A percentile compares a stretch with the other conserved stretches of the same genome.
phyloP scores from a whole-genome alignment of 2,797 vertebrate genomes.

The Macroramphosus scolopax region DNA sequence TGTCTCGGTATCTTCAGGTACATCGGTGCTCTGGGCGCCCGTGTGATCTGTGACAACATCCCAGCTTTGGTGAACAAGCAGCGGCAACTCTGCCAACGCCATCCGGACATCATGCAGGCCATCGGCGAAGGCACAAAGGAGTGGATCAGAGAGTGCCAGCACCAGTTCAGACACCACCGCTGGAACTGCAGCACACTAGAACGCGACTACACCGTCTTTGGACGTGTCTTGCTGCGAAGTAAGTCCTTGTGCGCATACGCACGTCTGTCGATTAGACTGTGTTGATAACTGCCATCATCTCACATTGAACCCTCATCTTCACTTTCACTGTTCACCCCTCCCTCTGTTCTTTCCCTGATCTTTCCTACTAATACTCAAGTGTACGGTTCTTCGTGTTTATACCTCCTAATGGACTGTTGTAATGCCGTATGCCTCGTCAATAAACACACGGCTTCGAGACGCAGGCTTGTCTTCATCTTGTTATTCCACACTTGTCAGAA shows the following conservation, averaged over 20 bases:
- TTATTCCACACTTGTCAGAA: slow-evolving; percentile 45
- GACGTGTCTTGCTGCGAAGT: slow-evolving; percentile 93
- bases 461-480: slow-evolving; percentile 36
- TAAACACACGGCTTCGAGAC: slow-evolving; percentile 59
- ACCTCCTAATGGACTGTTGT: slow-evolving; percentile 63
- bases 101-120: slow-evolving; percentile 97
- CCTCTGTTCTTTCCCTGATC: slow-evolving; percentile 28
- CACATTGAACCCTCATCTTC: slow-evolving; percentile 5
- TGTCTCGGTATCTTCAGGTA: slow-evolving; percentile 81
- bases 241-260: slow-evolving; percentile 65
- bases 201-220: slow-evolving; percentile 95
- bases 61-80: slow-evolving; percentile 96
- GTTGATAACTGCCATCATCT: not conserved
- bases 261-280: not conserved
- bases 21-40: slow-evolving; percentile 91
- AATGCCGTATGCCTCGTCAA: slow-evolving; percentile 51
- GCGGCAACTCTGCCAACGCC: slow-evolving; percentile 92
- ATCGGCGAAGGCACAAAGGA: slow-evolving; percentile 95
- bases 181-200: slow-evolving; percentile 99
- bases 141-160: slow-evolving; percentile 97
- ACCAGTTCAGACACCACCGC: slow-evolving; percentile 97
- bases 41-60: slow-evolving; percentile 97
- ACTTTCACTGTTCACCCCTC: slow-evolving; percentile 15
- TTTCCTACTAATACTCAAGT: slow-evolving; percentile 15
- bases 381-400: slow-evolving; percentile 52